Base-by-base conservation (phyloP, 2,113 vertebrate genomes). In the Bambusicola thoracicus region DNA sequence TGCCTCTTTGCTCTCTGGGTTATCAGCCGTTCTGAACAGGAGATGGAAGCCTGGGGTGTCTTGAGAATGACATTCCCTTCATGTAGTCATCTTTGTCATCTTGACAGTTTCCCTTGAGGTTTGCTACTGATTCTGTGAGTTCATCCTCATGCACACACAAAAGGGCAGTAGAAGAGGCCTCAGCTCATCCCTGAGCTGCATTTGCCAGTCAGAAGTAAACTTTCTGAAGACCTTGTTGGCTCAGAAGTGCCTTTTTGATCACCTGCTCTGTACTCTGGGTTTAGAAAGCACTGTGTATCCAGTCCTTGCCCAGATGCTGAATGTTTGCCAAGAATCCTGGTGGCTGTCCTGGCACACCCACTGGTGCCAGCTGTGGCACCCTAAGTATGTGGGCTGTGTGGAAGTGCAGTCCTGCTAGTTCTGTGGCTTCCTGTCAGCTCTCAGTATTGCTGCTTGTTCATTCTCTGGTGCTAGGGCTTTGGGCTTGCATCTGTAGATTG, bases 351-450 rank as follows among this genome's bases (percentile, higher is more conserved):
- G 8, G 74, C 21, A 12, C 24, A 69, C 72, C 24, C 55, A 36
- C 27, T 44, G 43, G 14, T 68, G 48, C 63, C 2, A 4, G 46
- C 78, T 63, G 43, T 44, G 72, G 25, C 73, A 29, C 43, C 59
- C 25, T 32, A 0, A 8, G 22, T 63, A 7, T 8, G 9, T 61
- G 49, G 40, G 25, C 58, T 6, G 2, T 43, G n/a, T 3, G 2
- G 74, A 73, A 77, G 12, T 20, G 0, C 76, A 40, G 27, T 67
- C 25, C 25, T 67, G 36, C 51, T 51, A 3, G 12, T 44, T 73
- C 41, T 89, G 24, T 41, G 38, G 1, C 59, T 86, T 66, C 11
- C 25, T 58, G 34, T 41, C 51, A 58, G 25, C 36, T 67, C 11
- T 30, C 41, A 32, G 46, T 67, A n/a, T 3, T 29, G 53, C 38